These are phyloP conservation scores for Echinops telfairi DNA, from an alignment of 2,113 vertebrate genomes.

Conservation along the genomic window DNA sequence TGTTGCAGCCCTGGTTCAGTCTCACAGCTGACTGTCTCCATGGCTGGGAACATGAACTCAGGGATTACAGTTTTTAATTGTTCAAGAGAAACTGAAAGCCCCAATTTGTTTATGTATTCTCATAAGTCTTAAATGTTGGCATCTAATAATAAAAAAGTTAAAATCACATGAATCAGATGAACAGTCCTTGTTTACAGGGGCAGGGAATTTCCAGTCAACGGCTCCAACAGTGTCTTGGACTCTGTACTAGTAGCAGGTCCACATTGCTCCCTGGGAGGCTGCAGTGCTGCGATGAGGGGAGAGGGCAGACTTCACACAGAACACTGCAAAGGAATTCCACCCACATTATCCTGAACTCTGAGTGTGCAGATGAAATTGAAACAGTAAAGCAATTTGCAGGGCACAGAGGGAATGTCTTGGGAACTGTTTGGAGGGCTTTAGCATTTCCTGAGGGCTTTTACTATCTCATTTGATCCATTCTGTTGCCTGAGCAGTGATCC, in stretches of 20 bases:
- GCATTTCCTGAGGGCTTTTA: conserved; percentile 35
- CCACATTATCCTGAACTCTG: conserved; percentile 18
- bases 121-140: conserved; percentile 7
- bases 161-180: neutral
- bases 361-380: conserved; percentile 52
- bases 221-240: neutral
- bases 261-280: neutral
- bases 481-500: conserved; percentile 44
- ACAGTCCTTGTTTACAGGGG: neutral
- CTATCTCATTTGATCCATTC: conserved; percentile 38
- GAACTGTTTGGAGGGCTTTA: conserved; percentile 32
- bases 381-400: conserved; percentile 45
- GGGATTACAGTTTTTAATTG: neutral
- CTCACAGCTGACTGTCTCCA: neutral
- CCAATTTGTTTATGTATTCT: conserved; percentile 13
- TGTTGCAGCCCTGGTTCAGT: neutral
- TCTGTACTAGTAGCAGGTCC: neutral
- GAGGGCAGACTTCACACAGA: rapidly evolving
- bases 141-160: conserved; percentile 16
- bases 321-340: neutral
- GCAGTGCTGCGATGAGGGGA: neutral
- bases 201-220: neutral
- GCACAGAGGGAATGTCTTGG: neutral
- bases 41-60: neutral
- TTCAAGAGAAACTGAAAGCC: neutral